These are phyloP conservation scores for Drosophila repleta DNA, from an alignment of 1,140 invertebrate genomes.

Conservation along the genomic window DNA sequence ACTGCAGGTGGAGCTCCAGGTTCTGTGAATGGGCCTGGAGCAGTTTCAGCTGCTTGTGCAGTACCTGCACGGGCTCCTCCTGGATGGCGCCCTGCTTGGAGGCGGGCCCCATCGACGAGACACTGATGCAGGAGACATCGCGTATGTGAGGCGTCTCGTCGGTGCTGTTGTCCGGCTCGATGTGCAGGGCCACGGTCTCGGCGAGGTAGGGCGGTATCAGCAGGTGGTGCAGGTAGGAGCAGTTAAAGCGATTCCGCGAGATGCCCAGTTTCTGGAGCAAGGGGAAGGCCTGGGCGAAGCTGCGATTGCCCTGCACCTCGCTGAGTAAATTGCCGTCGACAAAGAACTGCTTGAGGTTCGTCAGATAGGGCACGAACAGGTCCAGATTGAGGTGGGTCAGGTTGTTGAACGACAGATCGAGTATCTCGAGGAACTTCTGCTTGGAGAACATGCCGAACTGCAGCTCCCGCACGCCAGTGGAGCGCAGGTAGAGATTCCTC, in stretches of 20 bases:
- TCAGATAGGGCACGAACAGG: slow-evolving; percentile 76
- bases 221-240: slow-evolving; percentile 73
- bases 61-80: slow-evolving; percentile 21
- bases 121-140: slow-evolving; percentile 72
- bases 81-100: not conserved
- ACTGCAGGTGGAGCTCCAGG: slow-evolving; percentile 59
- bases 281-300: slow-evolving; percentile 65
- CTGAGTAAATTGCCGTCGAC: slow-evolving; percentile 72
- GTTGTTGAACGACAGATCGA: slow-evolving; percentile 80
- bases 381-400: slow-evolving; percentile 75
- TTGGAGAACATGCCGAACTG: slow-evolving; percentile 82
- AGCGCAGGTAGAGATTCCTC: slow-evolving; percentile 57
- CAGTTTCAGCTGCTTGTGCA: slow-evolving; percentile 63
- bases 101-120: not conserved
- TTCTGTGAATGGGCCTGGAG: slow-evolving; percentile 53
- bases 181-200: slow-evolving; percentile 60
- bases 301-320: slow-evolving; percentile 71
- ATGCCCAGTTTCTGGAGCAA: slow-evolving; percentile 71
- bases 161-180: slow-evolving; percentile 66
- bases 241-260: slow-evolving; percentile 76
- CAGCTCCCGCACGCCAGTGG: slow-evolving; percentile 58
- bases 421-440: slow-evolving; percentile 64
- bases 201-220: slow-evolving; percentile 62
- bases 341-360: slow-evolving; percentile 67
- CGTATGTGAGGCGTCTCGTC: slow-evolving; percentile 75